These are phyloP conservation scores for Apodemia zela DNA, from an alignment of 2,888 invertebrate genomes.

Conservation along the genomic window DNA sequence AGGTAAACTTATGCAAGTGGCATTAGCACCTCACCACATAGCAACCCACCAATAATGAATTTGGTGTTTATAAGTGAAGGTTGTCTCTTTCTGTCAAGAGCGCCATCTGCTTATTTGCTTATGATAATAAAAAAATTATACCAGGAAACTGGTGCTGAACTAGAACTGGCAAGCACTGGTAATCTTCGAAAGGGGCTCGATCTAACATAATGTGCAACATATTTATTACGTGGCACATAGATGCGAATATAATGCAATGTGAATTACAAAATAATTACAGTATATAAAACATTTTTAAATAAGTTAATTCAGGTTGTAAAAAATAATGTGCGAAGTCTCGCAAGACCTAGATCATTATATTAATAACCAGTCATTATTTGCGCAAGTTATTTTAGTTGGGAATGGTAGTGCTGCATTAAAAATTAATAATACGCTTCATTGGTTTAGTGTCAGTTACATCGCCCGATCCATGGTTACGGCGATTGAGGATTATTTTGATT, in stretches of 20 bases:
- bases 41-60: no score
- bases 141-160: no score
- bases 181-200: background rate
- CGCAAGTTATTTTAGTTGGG: slow-evolving; percentile 1
- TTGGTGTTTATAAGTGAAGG: no score
- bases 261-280: background rate
- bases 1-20: no score
- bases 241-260: background rate
- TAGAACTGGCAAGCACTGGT: background rate
- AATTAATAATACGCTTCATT: slow-evolving; percentile 13
- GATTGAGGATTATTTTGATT: background rate
- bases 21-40: no score
- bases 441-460: slow-evolving; percentile 8
- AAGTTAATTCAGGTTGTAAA: background rate
- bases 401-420: slow-evolving; percentile 5
- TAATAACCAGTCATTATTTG: slow-evolving; percentile 13
- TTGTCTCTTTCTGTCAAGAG: no score
- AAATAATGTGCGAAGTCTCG: slow-evolving; percentile 6
- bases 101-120: no score
- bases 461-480: background rate
- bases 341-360: slow-evolving; percentile 8
- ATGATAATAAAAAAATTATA: no score
- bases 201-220: background rate
- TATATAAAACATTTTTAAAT: slow-evolving; percentile 8
- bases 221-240: background rate